Evolutionary conservation across 2,113 vertebrate genomes (phyloP), one percentile per base, ranked within the genome.

Genomic region (Emydura subglobosa): DNA sequence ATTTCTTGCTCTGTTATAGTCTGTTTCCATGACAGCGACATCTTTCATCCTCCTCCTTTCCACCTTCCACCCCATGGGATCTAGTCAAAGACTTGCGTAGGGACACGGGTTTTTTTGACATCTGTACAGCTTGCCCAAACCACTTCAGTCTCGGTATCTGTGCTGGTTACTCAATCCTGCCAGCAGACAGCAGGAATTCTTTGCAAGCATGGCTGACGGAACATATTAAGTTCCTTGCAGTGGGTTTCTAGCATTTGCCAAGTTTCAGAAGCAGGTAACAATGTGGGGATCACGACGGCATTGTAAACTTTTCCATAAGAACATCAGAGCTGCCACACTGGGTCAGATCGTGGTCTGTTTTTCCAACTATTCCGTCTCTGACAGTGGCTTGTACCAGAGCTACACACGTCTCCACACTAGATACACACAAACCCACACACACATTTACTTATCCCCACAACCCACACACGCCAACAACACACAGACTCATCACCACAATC

Each of bases 361-460:
- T n/a, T 17, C 34, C 65, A 19, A 9, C 1, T n/a, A 7, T 17
- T 7, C 17, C 2, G 17, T 7, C 34, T 19, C 65, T 4, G 7
- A 7, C 6, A 13, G 12, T 65, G 59, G 59, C 59, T 29, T 11
- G 3, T 61, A 2, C 6, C 29, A 65, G 13, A 61, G 59, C 14
- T 34, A 34, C 29, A 14, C 31, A 7, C 31, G 2, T 65, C 61
- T 65, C 61, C 61, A 65, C 31, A 4, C 34, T 31, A 65, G n/a
- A 42, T 53, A 17, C 51, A 53, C 51, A 53, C 51, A 53, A 53
- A 14, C 51, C 51, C 68, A 42, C 65, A 74, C 39, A 42, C 8
- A 42, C 65, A 68, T 14, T 31, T 17, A 68, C 65, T 17, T 31
- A 68, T 8, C 65, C 31, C 17, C 81, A 39, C 31, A 39, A 5